phyloP scores from a whole-genome alignment of 1,140 invertebrate genomes.

The Subanguina moxae region DNA sequence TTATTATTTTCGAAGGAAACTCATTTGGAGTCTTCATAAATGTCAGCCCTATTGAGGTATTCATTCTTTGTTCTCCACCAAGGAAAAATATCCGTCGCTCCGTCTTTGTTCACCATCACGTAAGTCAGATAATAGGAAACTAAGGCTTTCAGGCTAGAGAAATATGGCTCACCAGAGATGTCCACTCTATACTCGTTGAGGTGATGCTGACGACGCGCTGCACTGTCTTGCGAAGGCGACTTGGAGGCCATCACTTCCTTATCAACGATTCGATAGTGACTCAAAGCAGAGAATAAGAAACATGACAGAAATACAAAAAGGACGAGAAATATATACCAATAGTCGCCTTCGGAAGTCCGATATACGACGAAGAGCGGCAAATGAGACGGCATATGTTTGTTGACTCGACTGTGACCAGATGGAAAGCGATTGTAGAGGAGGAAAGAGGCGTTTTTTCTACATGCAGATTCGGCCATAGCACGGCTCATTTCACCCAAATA shows the following conservation, averaged over 20 bases:
- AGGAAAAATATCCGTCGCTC: neutral
- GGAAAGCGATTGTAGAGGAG: neutral
- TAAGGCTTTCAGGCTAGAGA: neutral
- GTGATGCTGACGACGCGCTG: neutral
- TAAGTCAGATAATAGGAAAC: neutral
- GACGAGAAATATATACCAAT: neutral
- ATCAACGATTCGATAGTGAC: neutral
- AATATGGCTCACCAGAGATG: conserved; percentile 2
- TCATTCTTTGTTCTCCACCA: neutral
- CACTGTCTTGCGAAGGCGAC: no score
- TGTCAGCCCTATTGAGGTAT: neutral
- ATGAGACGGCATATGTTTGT: neutral
- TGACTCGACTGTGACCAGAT: neutral
- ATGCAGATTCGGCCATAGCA: neutral
- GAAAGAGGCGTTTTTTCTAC: neutral
- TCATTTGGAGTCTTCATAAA: conserved; percentile 2
- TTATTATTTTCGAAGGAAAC: no score
- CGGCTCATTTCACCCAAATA: neutral
- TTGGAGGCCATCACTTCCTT: neutral
- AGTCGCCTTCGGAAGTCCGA: neutral
- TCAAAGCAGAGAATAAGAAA: neutral
- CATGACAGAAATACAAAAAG: no score
- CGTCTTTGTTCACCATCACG: neutral
- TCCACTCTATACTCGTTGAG: conserved; percentile 1
- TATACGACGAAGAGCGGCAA: neutral